These are phyloP conservation scores for Salmo trutta DNA, from an alignment of 2,797 vertebrate genomes.

Conservation along the genomic window DNA sequence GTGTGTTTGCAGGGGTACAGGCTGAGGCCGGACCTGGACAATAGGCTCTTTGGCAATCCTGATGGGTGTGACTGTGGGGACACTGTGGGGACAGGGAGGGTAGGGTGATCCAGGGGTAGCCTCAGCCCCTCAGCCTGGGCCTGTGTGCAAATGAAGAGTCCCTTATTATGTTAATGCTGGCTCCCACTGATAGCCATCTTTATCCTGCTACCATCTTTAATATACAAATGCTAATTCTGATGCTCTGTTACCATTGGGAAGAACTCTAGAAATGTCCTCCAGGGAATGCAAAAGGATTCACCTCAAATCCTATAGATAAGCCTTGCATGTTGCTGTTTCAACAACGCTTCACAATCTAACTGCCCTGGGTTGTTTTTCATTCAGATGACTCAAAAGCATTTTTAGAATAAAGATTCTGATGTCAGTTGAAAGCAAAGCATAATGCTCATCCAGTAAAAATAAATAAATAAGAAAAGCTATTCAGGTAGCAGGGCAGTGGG, in stretches of 20 bases:
- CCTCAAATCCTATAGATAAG: not conserved
- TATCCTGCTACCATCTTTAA: constrained; percentile 73
- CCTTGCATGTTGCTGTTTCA: not conserved
- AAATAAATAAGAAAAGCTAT: no score
- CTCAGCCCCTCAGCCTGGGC: constrained; percentile 44
- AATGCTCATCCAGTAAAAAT: not conserved
- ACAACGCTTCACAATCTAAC: constrained; percentile 15
- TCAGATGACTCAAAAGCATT: constrained; percentile 2
- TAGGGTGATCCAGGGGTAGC: constrained; percentile 38
- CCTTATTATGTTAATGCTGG: constrained; percentile 77
- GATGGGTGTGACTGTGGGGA: constrained; percentile 70
- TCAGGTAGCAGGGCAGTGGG: not conserved
- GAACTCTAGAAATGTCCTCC: constrained; percentile 19
- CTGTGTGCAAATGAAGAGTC: constrained; percentile 81
- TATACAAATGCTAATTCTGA: constrained; percentile 77
- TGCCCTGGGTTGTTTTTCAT: not conserved
- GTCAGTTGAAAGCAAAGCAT: constrained; percentile 1
- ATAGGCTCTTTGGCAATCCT: constrained; percentile 71
- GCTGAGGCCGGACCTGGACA: constrained; percentile 65
- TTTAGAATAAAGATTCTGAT: not conserved
- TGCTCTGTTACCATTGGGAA: constrained; percentile 3
- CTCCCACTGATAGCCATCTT: constrained; percentile 68
- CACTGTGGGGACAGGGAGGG: constrained; percentile 43
- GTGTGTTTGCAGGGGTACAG: constrained; percentile 34
- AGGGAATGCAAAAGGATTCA: not conserved